Evolutionary conservation across 1,140 invertebrate species (phyloP).

Genomic region (roundworm (Caenorhabditis elegans)): WBcel235 BX284606.5:4619501-4620000

Average conservation of each 20-base stretch:
- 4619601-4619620: conserved; percentile 14
- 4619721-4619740: not conserved
- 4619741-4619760: not conserved
- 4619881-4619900: not conserved
- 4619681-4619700: not conserved
- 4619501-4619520: not conserved
- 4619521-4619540: not conserved
- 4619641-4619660: no score
- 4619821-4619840: not conserved
- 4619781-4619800: not conserved
- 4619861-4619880: not conserved
- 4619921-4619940: no score
- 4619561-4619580: not conserved
- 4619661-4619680: no score
- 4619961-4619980: no score
- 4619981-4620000: no score
- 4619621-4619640: not conserved
- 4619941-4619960: no score
- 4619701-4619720: conserved; percentile 12
- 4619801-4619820: not conserved
- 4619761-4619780: not conserved
- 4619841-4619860: not conserved
- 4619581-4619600: not conserved
- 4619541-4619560: not conserved
- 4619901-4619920: not conserved